phyloP scores from a whole-genome alignment of 2,888 invertebrate genomes.

The Athalia rosae region DNA sequence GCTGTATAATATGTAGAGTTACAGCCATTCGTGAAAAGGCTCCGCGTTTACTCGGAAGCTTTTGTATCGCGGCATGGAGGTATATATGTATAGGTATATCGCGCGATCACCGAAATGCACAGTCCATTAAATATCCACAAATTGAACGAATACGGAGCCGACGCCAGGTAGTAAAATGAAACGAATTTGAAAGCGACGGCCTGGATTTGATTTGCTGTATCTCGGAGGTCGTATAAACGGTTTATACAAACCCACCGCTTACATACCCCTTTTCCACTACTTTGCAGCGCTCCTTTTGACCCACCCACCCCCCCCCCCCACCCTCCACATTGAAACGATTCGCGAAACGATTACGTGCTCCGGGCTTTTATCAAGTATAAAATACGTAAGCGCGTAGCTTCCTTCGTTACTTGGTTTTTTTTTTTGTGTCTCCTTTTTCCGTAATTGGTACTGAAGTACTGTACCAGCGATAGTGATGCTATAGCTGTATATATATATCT shows the following conservation, averaged over 20 bases:
- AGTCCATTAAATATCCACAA: slow-evolving; percentile 31
- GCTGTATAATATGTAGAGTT: neutral
- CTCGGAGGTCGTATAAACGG: slow-evolving; percentile 33
- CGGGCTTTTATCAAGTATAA: slow-evolving; percentile 13
- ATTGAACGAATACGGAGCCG: slow-evolving; percentile 36
- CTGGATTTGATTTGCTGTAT: slow-evolving; percentile 46
- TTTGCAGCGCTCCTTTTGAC: neutral
- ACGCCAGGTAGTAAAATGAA: slow-evolving; percentile 28
- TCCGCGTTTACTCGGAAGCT: neutral
- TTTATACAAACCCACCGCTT: neutral
- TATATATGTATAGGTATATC: neutral
- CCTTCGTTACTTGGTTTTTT: neutral
- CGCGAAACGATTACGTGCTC: slow-evolving; percentile 35
- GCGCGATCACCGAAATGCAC: neutral
- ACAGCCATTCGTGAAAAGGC: neutral
- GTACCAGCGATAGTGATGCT: neutral
- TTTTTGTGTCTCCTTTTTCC: neutral
- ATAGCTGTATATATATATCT: too few species aligned
- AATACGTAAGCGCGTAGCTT: too few species aligned
- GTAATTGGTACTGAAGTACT: neutral
- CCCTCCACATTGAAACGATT: neutral
- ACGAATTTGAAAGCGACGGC: slow-evolving; percentile 33
- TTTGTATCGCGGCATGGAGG: neutral
- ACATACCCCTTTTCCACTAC: neutral
- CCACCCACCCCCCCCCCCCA: neutral